phyloP scores from a whole-genome alignment of 2,113 vertebrate genomes.

The Spizaetus ornatus region DNA sequence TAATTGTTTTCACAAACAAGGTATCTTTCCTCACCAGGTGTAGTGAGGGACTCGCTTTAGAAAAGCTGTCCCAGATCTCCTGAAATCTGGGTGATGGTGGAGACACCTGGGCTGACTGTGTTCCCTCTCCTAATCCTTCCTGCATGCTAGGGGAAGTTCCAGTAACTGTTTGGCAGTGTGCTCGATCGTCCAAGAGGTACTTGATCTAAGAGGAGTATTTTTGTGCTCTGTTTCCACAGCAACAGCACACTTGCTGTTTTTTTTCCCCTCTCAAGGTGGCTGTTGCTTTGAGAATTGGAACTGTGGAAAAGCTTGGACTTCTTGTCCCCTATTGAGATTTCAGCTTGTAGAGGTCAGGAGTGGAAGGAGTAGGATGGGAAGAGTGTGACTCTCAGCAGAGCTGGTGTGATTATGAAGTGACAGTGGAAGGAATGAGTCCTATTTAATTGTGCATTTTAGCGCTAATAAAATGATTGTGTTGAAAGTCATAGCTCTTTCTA shows the following conservation, averaged over 20 bases:
- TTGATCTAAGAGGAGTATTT: background rate
- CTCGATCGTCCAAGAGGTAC: background rate
- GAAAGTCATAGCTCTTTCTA: background rate
- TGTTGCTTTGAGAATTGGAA: background rate
- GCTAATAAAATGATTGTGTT: background rate
- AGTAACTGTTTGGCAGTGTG: background rate
- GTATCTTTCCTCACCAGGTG: background rate
- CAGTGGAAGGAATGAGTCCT: background rate
- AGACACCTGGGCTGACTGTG: background rate
- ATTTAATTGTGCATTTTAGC: background rate
- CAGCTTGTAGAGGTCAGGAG: background rate
- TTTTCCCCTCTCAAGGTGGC: background rate
- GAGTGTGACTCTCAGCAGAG: background rate
- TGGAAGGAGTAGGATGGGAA: background rate
- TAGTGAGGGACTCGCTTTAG: background rate
- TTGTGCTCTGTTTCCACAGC: slow-evolving; percentile 18
- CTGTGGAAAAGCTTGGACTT: background rate
- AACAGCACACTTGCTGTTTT: background rate
- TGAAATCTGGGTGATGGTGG: background rate
- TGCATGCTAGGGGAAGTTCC: background rate
- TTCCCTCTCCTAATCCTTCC: background rate
- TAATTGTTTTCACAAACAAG: background rate
- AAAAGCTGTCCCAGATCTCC: background rate
- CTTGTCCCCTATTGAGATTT: background rate
- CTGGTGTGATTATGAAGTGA: background rate